These are phyloP conservation scores for Lerema accius DNA, from an alignment of 1,140 invertebrate species.

Conservation along the genomic window DNA sequence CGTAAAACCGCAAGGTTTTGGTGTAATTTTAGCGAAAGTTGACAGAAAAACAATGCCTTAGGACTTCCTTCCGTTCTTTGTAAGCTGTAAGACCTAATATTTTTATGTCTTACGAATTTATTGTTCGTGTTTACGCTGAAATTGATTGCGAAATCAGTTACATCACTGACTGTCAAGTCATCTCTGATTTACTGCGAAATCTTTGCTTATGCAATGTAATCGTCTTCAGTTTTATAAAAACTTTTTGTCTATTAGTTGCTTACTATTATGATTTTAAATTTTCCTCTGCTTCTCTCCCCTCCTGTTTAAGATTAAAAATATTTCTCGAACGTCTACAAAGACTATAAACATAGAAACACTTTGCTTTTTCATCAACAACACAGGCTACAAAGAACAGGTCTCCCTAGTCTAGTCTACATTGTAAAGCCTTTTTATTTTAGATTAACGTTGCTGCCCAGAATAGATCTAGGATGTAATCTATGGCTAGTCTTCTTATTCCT, in stretches of 20 bases:
- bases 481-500: conserved; percentile 14
- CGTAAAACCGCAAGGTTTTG: conserved; percentile 32
- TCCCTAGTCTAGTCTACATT: too few species aligned
- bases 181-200: background rate
- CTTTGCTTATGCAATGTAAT: background rate
- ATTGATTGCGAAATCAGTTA: too few species aligned
- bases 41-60: conserved; percentile 26
- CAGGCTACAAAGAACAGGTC: too few species aligned
- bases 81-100: background rate
- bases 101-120: background rate
- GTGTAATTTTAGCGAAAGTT: conserved; percentile 41
- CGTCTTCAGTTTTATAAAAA: background rate
- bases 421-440: conserved; percentile 10
- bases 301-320: too few species aligned
- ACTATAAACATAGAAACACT: too few species aligned
- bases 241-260: too few species aligned
- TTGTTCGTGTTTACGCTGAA: too few species aligned
- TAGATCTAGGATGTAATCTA: conserved; percentile 19
- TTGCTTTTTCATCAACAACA: too few species aligned
- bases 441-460: background rate
- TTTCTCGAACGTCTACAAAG: too few species aligned
- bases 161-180: too few species aligned
- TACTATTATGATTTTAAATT: too few species aligned
- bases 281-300: too few species aligned
- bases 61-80: background rate